These are phyloP conservation scores for Psilopsiagon aymara DNA, from an alignment of 2,113 vertebrate genomes.

Conservation along the genomic window DNA sequence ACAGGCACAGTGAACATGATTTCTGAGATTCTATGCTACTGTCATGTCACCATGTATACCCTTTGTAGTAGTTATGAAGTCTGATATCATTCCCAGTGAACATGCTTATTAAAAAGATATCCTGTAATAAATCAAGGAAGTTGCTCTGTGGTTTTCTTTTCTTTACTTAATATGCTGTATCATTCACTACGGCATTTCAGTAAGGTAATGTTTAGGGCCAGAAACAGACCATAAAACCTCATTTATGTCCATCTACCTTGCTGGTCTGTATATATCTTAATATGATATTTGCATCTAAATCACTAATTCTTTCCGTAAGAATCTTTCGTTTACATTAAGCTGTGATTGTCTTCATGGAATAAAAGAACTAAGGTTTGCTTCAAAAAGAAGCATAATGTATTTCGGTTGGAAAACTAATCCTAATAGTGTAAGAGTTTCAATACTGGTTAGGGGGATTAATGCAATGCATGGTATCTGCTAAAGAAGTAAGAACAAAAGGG, in stretches of 20 bases:
- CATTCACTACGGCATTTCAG: not conserved
- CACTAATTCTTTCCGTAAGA: constrained; percentile 1
- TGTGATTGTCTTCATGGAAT: not conserved
- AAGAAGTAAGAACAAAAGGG: not conserved
- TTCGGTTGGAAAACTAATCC: not conserved
- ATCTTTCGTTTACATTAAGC: not conserved
- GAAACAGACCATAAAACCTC: not conserved
- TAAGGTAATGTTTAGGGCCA: not conserved
- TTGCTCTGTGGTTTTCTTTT: not conserved
- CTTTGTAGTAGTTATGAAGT: not conserved
- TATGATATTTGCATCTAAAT: not conserved
- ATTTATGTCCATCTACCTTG: not conserved
- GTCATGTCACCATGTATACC: not conserved
- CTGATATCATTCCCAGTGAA: not conserved
- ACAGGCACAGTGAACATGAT: not conserved
- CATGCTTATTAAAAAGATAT: not conserved
- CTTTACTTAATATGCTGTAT: not conserved
- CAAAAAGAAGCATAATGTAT: not conserved
- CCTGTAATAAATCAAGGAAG: not conserved
- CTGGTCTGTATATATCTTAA: not conserved
- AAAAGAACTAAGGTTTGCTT: not conserved
- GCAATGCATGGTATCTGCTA: not conserved
- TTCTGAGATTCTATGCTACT: not conserved
- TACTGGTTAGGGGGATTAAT: not conserved
- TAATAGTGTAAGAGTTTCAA: not conserved